phyloP scores from a whole-genome alignment of 2,113 vertebrate species.

The Nymphicus hollandicus region DNA sequence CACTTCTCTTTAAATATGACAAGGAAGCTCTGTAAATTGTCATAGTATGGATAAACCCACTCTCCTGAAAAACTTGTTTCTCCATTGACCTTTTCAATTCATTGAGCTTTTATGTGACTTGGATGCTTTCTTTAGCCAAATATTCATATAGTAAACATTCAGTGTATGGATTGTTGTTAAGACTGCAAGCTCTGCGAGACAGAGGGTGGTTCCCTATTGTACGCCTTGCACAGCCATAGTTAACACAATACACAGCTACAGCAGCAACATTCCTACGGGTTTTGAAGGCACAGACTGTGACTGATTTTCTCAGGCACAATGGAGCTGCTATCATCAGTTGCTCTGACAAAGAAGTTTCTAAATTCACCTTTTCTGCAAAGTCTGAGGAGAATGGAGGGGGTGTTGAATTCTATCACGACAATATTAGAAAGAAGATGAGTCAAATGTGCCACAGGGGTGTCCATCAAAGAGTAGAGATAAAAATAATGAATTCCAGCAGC shows the following conservation, averaged over 20 bases:
- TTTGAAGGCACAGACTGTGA: neutral
- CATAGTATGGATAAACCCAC: neutral
- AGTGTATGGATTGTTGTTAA: neutral
- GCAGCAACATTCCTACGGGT: neutral
- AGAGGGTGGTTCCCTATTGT: neutral
- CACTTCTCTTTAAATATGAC: neutral
- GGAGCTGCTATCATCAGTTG: neutral
- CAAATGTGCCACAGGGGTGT: constrained; percentile 1
- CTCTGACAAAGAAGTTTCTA: neutral
- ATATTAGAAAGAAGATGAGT: constrained; percentile 36
- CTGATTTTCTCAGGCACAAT: neutral
- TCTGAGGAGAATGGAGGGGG: constrained; percentile 27
- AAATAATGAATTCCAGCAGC: constrained; percentile 31
- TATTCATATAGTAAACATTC: constrained; percentile 10
- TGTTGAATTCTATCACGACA: constrained; percentile 9
- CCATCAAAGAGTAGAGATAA: constrained; percentile 38
- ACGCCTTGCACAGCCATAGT: neutral
- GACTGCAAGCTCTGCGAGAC: neutral
- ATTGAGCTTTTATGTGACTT: neutral
- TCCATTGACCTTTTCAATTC: neutral
- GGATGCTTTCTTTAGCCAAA: constrained; percentile 9
- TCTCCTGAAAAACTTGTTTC: constrained; percentile 20
- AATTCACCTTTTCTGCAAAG: constrained; percentile 1
- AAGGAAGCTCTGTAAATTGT: neutral
- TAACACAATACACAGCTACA: neutral